Percentiles rank a stretch among this genome's conserved stretches.
Conservation (phyloP, 2,113 vertebrate species). For the Aphyosemion australe region DNA sequence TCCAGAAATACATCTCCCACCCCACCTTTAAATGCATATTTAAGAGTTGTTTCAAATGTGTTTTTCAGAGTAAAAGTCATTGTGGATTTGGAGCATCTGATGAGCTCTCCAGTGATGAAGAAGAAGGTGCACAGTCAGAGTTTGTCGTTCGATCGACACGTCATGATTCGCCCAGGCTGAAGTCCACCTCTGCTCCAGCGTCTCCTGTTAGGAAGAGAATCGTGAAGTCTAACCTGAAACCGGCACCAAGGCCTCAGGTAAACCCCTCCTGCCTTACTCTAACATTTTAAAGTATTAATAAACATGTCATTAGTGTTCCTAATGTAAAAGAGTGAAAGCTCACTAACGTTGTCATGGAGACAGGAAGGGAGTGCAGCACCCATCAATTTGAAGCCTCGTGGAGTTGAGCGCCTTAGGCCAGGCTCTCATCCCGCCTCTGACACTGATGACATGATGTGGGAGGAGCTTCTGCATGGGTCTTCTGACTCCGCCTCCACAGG, state of each 20-base stretch:
- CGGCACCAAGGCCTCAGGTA: constrained; percentile 37
- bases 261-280: background rate
- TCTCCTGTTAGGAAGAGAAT: constrained; percentile 76
- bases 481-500: constrained; percentile 87
- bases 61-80: constrained; percentile 73
- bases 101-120: constrained; percentile 93
- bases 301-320: background rate
- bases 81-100: constrained; percentile 82
- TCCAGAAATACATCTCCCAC: too few relatives aligned
- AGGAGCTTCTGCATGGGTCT: constrained; percentile 90
- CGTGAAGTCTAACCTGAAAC: constrained; percentile 36
- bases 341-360: background rate
- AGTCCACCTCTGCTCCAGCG: constrained; percentile 71
- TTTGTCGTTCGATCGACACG: constrained; percentile 31
- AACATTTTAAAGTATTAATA: background rate
- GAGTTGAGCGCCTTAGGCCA: constrained; percentile 76
- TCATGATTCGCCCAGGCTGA: constrained; percentile 63
- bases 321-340: background rate
- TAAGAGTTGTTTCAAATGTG: background rate
- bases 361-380: constrained; percentile 50
- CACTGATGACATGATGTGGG: constrained; percentile 95
- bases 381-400: constrained; percentile 37
- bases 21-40: background rate
- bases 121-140: constrained; percentile 59
- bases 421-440: constrained; percentile 89